Evolutionary conservation across 1,140 invertebrate species (phyloP).

Genomic region (Drosophila ohnishii): DNA sequence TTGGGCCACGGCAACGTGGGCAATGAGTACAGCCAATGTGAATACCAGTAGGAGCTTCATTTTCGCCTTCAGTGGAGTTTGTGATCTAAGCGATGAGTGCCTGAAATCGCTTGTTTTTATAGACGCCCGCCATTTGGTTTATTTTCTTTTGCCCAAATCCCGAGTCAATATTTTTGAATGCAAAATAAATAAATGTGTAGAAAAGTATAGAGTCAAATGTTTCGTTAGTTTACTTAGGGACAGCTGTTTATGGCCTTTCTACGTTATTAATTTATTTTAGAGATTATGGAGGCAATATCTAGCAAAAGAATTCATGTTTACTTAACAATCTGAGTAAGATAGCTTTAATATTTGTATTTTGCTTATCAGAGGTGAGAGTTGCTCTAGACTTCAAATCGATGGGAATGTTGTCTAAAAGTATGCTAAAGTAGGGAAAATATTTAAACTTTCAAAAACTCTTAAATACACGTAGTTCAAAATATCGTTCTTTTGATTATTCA

Average conservation of each 20-base stretch:
- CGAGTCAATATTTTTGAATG: constrained; percentile 12
- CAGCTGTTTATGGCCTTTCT: constrained; percentile 21
- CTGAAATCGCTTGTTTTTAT: constrained; percentile 20
- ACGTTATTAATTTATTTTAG: constrained; percentile 9
- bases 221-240: constrained; percentile 14
- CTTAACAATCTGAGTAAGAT: not conserved
- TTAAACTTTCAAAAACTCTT: not conserved
- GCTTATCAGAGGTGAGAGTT: not conserved
- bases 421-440: not conserved
- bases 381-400: not conserved
- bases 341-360: not conserved
- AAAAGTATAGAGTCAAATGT: constrained; percentile 1
- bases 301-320: not conserved
- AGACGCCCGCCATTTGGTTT: not conserved
- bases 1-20: constrained; percentile 9
- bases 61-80: constrained; percentile 17
- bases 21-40: constrained; percentile 24
- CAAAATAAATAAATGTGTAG: constrained; percentile 1
- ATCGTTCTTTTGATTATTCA: not conserved
- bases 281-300: not conserved
- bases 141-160: constrained; percentile 5
- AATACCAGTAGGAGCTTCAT: constrained; percentile 34
- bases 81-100: constrained; percentile 7
- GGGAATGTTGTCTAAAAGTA: not conserved
- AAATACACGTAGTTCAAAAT: not conserved